These are phyloP conservation scores for Eudorcas thomsonii DNA, from an alignment of 2,113 vertebrate species.

Conservation along the genomic window DNA sequence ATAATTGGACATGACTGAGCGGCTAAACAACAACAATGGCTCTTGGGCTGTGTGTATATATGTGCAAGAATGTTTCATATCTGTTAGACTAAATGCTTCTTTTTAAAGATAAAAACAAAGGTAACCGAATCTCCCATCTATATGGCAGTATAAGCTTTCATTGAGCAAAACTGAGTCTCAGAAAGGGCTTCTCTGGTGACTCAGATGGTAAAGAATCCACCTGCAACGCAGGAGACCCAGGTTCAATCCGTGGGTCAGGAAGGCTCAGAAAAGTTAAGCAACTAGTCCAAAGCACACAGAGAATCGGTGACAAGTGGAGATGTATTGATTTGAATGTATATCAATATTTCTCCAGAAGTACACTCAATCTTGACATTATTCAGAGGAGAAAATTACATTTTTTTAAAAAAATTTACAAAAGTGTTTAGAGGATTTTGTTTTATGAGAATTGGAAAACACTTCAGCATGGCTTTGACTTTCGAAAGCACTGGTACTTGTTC, in stretches of 20 bases:
- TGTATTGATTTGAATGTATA: background rate
- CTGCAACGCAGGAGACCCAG: background rate
- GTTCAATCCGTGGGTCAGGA: background rate
- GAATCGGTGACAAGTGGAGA: background rate
- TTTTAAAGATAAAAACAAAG: background rate
- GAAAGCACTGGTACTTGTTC: background rate
- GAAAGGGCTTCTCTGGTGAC: background rate
- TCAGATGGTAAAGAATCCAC: background rate
- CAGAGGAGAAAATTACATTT: constrained; percentile 9
- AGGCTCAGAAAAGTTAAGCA: background rate
- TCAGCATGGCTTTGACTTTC: background rate
- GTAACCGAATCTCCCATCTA: background rate
- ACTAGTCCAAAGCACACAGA: background rate
- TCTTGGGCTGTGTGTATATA: background rate
- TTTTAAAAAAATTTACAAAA: background rate
- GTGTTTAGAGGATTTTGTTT: background rate
- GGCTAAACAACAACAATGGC: background rate
- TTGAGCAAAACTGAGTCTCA: background rate
- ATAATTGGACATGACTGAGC: rapidly evolving
- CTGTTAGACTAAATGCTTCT: background rate
- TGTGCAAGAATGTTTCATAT: background rate
- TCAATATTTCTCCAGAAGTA: constrained; percentile 40
- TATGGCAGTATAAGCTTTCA: background rate
- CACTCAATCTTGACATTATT: constrained; percentile 15
- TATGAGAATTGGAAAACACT: constrained; percentile 2